Base-by-base conservation (phyloP, 2,797 vertebrate species). In the Pipistrellus nathusii region DNA sequence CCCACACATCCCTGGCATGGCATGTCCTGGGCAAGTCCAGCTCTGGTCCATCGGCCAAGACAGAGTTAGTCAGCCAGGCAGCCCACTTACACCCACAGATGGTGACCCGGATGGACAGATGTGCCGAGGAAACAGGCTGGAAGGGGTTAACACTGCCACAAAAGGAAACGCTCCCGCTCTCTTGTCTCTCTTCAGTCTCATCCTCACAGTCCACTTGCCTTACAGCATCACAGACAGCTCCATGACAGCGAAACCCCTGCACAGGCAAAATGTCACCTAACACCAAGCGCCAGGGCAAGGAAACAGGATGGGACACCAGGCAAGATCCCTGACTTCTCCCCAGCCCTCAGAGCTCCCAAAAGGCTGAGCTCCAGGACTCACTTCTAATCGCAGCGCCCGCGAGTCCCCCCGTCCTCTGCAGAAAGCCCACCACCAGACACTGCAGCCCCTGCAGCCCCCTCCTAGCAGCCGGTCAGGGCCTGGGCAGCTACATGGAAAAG, bases 381-480 rank as follows among this genome's bases (percentile, higher is more conserved):
- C 93, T 94, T 69, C 87, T 59, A 68, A 77, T 91, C 17, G 9
- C 57, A 68, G 81, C 14, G 25, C 68, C 48, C 57, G 88, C 55
- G 95, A 97, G 96, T 97, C 93, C 59, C 86, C 13, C 3, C 30
- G 97, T 96, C 95, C 87, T 93, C 81, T 30, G 78, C 93, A 90
- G 96, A 93, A 91, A 97, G 88, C 88, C 80, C 64, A 23, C 53
- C 73, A 55, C 64, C n/a, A 83, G 59, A 46, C 32, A 17, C 94
- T 96, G 98, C 97, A 98, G 96, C 95, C 96, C 97, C 97, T 97
- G 97, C 96, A 98, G 96, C 90, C 97, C 95, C 94, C 53, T 93
- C 75, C 72, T 87, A 95, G 97, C 95, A 53, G 89, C 95, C 85
- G 90, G 97, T 3, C 32, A 97, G 92, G 35, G 95, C 93, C 97